Base-by-base conservation (phyloP, 2,797 vertebrate species). In the Labroides dimidiatus region DNA sequence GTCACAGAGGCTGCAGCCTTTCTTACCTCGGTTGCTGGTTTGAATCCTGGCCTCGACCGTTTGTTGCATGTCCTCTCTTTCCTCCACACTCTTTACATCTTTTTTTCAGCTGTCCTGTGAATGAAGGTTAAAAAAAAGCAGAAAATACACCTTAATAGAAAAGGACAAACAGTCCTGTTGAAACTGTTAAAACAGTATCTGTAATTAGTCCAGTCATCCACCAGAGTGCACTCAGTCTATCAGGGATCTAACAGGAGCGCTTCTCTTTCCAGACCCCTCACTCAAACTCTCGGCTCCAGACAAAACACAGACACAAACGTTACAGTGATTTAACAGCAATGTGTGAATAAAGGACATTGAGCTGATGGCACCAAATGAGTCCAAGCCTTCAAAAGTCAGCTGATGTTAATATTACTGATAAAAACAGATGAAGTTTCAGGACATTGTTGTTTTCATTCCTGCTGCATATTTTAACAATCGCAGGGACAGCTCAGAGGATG, bases 221-320 rank as follows among this genome's bases (percentile, higher is more conserved):
- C 72, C 49, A 82, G 87, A 81, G 80, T 1, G 77, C 1, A 14
- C 68, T 82, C 65, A 71, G 42, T 47, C 64, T 72, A n/a, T 54
- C 23, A 45, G 16, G 13, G 41, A 33, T 30, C 27, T 30, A 17
- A 41, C 6, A 12, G n/a, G 61, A 6, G 30, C 36, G 20, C 42
- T 14, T 45, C 24, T 44, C 17, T 33, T 10, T 42, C 6, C n/a
- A 4, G 8, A n/a, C 7, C 21, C 9, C 9, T 30, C 21, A 24
- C 24, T 11, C 10, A 49, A 5, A 27, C 24, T 6, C 13, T 23
- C 30, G 1, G 30, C 30, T 33, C 30, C n/a, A n/a, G n/a, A n/a
- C n/a, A n/a, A n/a, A n/a, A n/a, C n/a, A n/a, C n/a, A n/a, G n/a
- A n/a, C n/a, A n/a, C n/a, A n/a, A n/a, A n/a, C n/a, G n/a, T n/a